Conservation (phyloP, 2,888 invertebrate genomes). For the Onchidella celtica region DNA sequence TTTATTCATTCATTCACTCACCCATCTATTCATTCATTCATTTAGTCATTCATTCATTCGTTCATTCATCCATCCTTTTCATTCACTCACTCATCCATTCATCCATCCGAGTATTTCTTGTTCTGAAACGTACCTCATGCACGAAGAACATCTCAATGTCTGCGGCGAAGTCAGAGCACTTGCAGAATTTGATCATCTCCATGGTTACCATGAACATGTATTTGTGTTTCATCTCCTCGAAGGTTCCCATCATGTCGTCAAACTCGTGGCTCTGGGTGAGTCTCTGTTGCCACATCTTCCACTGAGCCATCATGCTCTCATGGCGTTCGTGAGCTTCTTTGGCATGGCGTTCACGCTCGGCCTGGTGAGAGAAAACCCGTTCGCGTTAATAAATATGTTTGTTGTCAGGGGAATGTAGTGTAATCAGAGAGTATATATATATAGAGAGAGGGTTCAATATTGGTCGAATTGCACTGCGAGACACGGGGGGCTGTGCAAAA, state of each 20-base stretch:
- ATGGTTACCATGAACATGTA: constrained; percentile 39
- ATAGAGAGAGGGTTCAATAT: too few relatives aligned
- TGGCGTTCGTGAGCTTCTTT: background rate
- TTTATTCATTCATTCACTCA: too few relatives aligned
- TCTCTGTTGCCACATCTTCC: constrained; percentile 37
- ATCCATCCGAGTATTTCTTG: too few relatives aligned
- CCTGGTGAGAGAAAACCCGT: background rate
- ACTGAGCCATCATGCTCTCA: constrained; percentile 37
- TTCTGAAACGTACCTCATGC: constrained; percentile 24
- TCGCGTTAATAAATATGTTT: too few relatives aligned
- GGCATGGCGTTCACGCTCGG: background rate
- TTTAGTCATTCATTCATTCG: too few relatives aligned
- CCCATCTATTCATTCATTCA: too few relatives aligned
- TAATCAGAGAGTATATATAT: too few relatives aligned
- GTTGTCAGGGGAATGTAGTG: too few relatives aligned
- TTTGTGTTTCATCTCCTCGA: constrained; percentile 30
- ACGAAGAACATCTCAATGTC: constrained; percentile 31
- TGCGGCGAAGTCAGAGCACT: constrained; percentile 33
- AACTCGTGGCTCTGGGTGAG: constrained; percentile 22
- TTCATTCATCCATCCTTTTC: too few relatives aligned
- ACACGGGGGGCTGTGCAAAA: too few relatives aligned
- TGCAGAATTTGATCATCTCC: constrained; percentile 48
- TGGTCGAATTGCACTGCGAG: too few relatives aligned
- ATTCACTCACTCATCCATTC: too few relatives aligned
- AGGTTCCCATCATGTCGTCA: constrained; percentile 9